A percentile compares a stretch with the other conserved stretches of the same genome.
Conservation (phyloP, 1,140 invertebrate species). For the Drosophila subpulchrella region DNA sequence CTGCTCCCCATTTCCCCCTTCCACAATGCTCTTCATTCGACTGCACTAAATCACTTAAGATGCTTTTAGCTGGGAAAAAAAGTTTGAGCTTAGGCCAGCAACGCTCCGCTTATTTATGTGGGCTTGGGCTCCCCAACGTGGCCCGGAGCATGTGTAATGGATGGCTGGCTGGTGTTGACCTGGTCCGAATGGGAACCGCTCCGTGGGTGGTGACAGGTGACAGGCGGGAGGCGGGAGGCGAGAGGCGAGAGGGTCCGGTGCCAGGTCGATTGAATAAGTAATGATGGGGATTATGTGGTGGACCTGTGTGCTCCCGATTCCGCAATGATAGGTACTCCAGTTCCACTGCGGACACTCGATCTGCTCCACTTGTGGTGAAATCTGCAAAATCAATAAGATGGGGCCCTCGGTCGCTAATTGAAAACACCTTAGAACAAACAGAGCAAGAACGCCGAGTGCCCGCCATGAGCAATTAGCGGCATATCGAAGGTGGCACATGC, state of each 20-base stretch:
- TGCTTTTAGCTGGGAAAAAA: conserved; percentile 77
- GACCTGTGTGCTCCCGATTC: conserved; percentile 36
- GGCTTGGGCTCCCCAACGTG: conserved; percentile 3
- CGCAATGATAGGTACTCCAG: conserved; percentile 14
- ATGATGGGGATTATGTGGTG: conserved; percentile 65
- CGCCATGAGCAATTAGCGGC: conserved; percentile 73
- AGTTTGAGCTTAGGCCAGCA: conserved; percentile 70
- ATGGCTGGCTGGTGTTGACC: conserved; percentile 81
- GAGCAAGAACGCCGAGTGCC: conserved; percentile 64
- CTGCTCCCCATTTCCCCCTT: neutral
- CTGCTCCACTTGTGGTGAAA: conserved; percentile 48
- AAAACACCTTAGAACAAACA: conserved; percentile 79
- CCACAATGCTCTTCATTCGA: conserved; percentile 45
- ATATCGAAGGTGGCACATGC: conserved; percentile 56
- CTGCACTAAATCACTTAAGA: conserved; percentile 82
- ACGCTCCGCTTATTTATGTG: conserved; percentile 63
- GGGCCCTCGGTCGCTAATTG: conserved; percentile 69
- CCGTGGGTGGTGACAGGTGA: conserved; percentile 62
- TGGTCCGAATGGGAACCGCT: conserved; percentile 35
- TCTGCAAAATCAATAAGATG: conserved; percentile 63
- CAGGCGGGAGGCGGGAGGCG: conserved; percentile 11
- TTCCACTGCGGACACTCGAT: conserved; percentile 17
- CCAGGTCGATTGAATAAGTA: conserved; percentile 72
- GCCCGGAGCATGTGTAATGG: conserved; percentile 54
- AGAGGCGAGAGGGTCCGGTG: conserved; percentile 24